Evolutionary conservation across 1,140 invertebrate genomes (phyloP), one percentile per base, ranked within the genome.

Genomic region (Ceratosolen solmsi): DNA sequence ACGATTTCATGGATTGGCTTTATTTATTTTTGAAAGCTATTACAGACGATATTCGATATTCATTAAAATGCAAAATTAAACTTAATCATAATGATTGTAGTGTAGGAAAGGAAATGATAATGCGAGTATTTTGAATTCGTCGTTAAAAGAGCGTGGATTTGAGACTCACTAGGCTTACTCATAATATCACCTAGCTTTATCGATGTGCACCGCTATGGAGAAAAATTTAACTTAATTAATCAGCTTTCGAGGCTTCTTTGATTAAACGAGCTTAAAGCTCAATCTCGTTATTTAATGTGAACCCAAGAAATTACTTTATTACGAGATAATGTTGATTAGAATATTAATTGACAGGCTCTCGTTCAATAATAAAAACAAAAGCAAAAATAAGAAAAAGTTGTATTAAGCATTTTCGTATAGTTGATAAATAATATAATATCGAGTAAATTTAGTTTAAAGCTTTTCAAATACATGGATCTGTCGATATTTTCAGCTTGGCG

Each of bases 61-160:
- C 56, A 63, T 63, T 46, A 46, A 20, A 8, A 20, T 27, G 70
- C 17, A 46, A 56, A 56, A 63, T 41, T 30, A 17, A 46, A 27
- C 51, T 65, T 49, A 68, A 68, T n/a, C 22, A 36, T 17, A 22
- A 33, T 51, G 27, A 77, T 51, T 77, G 38, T 33, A 46, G n/a
- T n/a, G n/a, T n/a, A n/a, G n/a, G n/a, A n/a, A 27, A 11, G 22
- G 25, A 74, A 74, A 56, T 36, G 72, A 36, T 36, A 56, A 74
- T 49, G 15, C 7, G 30, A 51, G 49, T 65, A 49, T 17, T 17
- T 77, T 70, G 49, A 13, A 68, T 78, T 11, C 49, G 27, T 27
- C 56, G 36, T 41, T 56, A n/a, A 30, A 9, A 30, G 15, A 54
- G 30, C 30, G 27, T 0, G 4, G 33, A 15, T 17, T 63, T 33